Evolutionary conservation across 2,797 vertebrate genomes (phyloP).

Genomic region (Podargus strigoides): DNA sequence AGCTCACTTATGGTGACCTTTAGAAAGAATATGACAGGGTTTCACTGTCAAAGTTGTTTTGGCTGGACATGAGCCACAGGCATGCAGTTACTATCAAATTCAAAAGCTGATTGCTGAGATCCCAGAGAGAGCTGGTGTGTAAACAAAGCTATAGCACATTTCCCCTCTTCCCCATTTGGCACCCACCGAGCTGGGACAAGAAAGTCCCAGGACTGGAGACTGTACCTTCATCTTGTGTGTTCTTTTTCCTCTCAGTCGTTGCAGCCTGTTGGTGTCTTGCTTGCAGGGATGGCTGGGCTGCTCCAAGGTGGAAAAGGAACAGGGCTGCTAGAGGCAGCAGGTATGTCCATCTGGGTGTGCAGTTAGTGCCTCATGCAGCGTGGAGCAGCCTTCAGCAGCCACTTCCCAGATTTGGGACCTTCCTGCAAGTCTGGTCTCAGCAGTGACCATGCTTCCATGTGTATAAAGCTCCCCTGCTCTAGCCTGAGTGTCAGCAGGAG

Average conservation of each 20-base stretch:
- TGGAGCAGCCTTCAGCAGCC: not conserved
- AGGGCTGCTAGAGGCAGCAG: not conserved
- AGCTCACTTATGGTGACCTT: constrained; percentile 34
- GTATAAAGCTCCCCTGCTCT: not conserved
- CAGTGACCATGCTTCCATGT: fast-evolving
- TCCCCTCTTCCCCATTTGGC: not conserved
- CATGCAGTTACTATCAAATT: not conserved
- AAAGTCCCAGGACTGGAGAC: not conserved
- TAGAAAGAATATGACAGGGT: constrained; percentile 1
- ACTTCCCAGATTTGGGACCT: not conserved
- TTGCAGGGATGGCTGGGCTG: not conserved
- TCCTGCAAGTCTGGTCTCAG: not conserved
- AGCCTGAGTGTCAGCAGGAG: not conserved
- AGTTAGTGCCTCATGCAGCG: not conserved
- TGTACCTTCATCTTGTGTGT: fast-evolving
- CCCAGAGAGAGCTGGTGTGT: not conserved
- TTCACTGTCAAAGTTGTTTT: not conserved
- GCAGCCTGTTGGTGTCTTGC: not conserved
- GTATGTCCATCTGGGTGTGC: not conserved
- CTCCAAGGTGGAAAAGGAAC: not conserved
- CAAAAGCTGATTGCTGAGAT: not conserved
- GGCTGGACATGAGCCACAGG: not conserved
- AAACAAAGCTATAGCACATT: not conserved
- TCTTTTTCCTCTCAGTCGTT: not conserved
- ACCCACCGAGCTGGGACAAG: not conserved